phyloP scores from a whole-genome alignment of 2,113 vertebrate species.

The Pseudonaja textilis region DNA sequence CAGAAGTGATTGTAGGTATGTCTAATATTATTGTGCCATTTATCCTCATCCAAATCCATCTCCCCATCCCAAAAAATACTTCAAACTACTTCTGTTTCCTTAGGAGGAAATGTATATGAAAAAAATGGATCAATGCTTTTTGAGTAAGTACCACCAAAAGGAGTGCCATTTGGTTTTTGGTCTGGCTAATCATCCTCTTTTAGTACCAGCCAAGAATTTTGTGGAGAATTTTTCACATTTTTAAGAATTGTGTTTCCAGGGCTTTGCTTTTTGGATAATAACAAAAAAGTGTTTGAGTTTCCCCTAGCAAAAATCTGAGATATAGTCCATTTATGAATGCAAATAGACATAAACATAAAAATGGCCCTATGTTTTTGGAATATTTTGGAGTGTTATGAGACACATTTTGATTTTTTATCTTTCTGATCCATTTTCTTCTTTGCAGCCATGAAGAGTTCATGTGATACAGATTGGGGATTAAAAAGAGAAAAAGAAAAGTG shows the following conservation, averaged over 20 bases:
- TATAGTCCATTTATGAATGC: constrained; percentile 53
- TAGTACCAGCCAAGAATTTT: constrained; percentile 43
- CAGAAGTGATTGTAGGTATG: background rate
- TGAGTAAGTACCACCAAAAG: background rate
- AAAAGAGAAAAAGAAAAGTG: constrained; percentile 12
- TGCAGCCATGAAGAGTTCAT: constrained; percentile 41
- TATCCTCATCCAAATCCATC: background rate
- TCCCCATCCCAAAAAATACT: too few relatives aligned
- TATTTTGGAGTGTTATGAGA: constrained; percentile 56
- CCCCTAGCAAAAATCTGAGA: constrained; percentile 52
- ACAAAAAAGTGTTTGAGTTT: constrained; percentile 46
- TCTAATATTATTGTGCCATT: background rate
- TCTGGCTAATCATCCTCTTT: constrained; percentile 28
- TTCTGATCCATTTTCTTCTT: constrained; percentile 11
- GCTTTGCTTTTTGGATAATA: constrained; percentile 24
- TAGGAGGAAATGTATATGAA: background rate
- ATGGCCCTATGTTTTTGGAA: constrained; percentile 35
- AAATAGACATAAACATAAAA: constrained; percentile 56
- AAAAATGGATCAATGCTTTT: background rate
- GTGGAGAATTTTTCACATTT: constrained; percentile 31
- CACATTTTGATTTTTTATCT: constrained; percentile 46
- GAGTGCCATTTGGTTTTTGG: constrained; percentile 22
- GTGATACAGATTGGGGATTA: constrained; percentile 36
- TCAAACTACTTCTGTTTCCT: background rate
- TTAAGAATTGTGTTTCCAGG: constrained; percentile 41